Evolutionary conservation across 2,113 vertebrate genomes (phyloP), one percentile per base, ranked within the genome.

Genomic region (Sylvia atricapilla): DNA sequence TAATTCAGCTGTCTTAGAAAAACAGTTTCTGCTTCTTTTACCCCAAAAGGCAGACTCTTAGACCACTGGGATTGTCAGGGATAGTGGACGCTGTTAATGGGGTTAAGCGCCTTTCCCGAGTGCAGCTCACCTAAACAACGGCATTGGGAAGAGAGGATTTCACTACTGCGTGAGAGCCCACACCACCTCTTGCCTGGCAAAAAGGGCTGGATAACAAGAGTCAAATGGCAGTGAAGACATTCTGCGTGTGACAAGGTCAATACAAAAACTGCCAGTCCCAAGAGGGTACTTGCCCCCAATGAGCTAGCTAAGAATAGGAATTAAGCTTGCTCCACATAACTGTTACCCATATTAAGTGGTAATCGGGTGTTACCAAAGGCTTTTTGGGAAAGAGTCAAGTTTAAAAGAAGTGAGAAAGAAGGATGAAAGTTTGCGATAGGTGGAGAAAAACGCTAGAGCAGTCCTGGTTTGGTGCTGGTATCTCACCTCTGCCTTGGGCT

Each of bases 31-130:
- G 24, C 5, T 66, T 58, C 58, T 52, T 60, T 69, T 49, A 35
- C 10, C 15, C n/a, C 20, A 3, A 15, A 53, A 41, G 13, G 28
- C 31, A 67, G n/a, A 6, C 16, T 47, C 30, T 10, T 15, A 12
- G 53, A 23, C 16, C 49, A 4, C 0, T 1, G 25, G 7, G 11
- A 13, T 17, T 17, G 15, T 24, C 30, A 33, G 59, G 44, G 35
- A 53, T 15, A 10, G 23, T 4, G 14, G 39, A 7, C 10, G 2
- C 5, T 10, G 1, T 22, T 8, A 31, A 4, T 2, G 22, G n/a
- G 10, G 3, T 16, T 16, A 27, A 31, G 18, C 6, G 21, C 16
- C 27, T 43, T 52, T 27, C 17, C 56, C 0, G 0, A 49, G 47
- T 8, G 39, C 47, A 72, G 25, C 39, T 52, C 44, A 11, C 23